These are phyloP conservation scores for Morpho deidamia DNA, from an alignment of 2,888 invertebrate species.

Conservation along the genomic window DNA sequence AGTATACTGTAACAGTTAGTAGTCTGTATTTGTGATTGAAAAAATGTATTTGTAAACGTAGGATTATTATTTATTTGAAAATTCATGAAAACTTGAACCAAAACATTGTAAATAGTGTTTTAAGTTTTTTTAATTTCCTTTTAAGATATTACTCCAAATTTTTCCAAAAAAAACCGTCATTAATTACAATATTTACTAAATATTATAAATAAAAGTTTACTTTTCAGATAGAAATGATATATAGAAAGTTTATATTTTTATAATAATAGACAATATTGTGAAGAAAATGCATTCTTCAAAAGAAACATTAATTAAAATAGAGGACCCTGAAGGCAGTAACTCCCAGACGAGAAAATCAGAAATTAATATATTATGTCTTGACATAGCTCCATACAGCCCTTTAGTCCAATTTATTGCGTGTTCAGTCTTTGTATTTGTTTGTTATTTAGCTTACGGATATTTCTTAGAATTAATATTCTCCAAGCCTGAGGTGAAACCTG, in stretches of 20 bases:
- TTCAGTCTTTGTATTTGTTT: conserved; percentile 88
- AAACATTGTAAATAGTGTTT: too few species aligned
- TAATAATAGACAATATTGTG: too few species aligned
- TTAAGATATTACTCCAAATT: too few species aligned
- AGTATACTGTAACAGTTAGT: too few species aligned
- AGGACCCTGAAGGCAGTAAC: conserved; percentile 32
- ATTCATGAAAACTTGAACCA: too few species aligned
- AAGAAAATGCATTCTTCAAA: conserved; percentile 41
- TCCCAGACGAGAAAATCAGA: conserved; percentile 48
- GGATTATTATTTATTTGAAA: too few species aligned
- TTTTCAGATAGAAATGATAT: not conserved
- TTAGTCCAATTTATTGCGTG: conserved; percentile 86
- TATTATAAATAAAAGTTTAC: not conserved
- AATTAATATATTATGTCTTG: conserved; percentile 84
- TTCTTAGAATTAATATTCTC: conserved; percentile 95
- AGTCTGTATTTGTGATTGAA: too few species aligned
- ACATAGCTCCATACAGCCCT: conserved; percentile 82
- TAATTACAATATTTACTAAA: too few species aligned
- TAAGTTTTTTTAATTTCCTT: too few species aligned
- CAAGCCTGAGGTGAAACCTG: conserved; percentile 91
- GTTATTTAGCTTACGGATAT: conserved; percentile 95
- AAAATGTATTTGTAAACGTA: too few species aligned
- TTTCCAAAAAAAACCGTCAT: too few species aligned
- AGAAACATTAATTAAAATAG: conserved; percentile 57
- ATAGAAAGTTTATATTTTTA: too few species aligned